These are phyloP conservation scores for Adelges cooleyi DNA, from an alignment of 1,140 invertebrate genomes.

Conservation along the genomic window DNA sequence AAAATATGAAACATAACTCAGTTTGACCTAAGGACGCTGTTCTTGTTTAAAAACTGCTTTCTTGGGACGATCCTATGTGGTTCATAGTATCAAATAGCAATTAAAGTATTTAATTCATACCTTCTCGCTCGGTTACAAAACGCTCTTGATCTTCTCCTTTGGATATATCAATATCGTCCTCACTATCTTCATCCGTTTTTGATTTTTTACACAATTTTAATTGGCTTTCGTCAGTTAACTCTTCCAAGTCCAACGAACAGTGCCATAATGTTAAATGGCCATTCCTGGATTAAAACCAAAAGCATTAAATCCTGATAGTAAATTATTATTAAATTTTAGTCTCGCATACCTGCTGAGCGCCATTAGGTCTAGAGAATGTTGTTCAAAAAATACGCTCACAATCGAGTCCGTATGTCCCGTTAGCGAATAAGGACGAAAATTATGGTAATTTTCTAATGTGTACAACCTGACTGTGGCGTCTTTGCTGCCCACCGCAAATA, in stretches of 20 bases:
- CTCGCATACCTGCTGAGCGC: conserved; percentile 55
- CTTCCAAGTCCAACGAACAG: conserved; percentile 57
- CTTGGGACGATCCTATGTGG: too few relatives aligned
- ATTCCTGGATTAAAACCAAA: conserved; percentile 39
- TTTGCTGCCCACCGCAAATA: conserved; percentile 73
- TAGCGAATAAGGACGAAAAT: conserved; percentile 59
- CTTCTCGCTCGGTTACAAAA: conserved; percentile 39
- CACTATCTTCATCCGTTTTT: conserved; percentile 40
- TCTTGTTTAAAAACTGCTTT: too few relatives aligned
- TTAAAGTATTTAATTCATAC: conserved; percentile 21
- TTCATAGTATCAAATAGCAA: too few relatives aligned
- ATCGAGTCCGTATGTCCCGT: conserved; percentile 71
- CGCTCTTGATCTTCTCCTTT: conserved; percentile 42
- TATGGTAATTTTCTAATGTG: conserved; percentile 57
- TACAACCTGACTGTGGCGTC: conserved; percentile 76
- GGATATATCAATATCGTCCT: conserved; percentile 47
- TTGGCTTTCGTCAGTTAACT: conserved; percentile 43
- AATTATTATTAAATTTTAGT: conserved; percentile 15
- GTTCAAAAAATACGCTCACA: conserved; percentile 77
- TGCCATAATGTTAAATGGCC: conserved; percentile 77
- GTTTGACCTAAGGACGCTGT: too few relatives aligned
- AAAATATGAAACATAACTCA: too few relatives aligned
- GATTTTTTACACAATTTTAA: conserved; percentile 41
- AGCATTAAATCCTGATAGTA: conserved; percentile 2
- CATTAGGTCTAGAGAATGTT: conserved; percentile 66